phyloP scores from a whole-genome alignment of 2,797 vertebrate species.

The Vultur gryphus region DNA sequence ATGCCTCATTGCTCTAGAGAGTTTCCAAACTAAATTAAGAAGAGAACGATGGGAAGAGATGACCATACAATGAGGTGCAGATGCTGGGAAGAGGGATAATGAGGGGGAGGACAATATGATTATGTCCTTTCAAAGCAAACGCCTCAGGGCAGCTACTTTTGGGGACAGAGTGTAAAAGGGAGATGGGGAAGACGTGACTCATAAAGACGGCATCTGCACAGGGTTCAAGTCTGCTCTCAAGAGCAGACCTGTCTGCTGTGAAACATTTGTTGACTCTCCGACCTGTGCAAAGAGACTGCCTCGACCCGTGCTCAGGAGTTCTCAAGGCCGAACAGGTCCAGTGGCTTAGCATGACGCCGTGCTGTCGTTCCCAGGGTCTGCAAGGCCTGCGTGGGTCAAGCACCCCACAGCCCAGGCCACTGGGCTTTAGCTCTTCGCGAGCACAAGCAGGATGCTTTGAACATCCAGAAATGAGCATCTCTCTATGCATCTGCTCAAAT shows the following conservation, averaged over 20 bases:
- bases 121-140: constrained; percentile 25
- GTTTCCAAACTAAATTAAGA: constrained; percentile 63
- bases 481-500: neutral
- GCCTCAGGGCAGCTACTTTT: constrained; percentile 28
- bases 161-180: constrained; percentile 6
- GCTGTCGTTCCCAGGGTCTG: neutral
- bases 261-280: neutral
- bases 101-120: constrained; percentile 15
- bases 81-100: constrained; percentile 36
- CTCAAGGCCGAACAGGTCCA: neutral
- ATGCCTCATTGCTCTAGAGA: constrained; percentile 57
- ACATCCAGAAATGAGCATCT: neutral
- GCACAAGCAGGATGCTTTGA: neutral
- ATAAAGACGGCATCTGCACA: neutral
- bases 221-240: neutral
- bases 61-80: constrained; percentile 42
- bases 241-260: neutral
- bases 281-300: neutral
- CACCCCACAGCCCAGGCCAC: neutral
- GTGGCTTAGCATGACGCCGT: neutral
- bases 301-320: fast-evolving
- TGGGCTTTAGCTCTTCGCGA: neutral
- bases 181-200: neutral
- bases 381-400: neutral
- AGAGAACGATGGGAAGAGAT: constrained; percentile 38